A percentile compares a stretch with the other conserved stretches of the same genome.
phyloP scores from a whole-genome alignment of 2,888 invertebrate species.

The Lordiphosa fenestrarum region DNA sequence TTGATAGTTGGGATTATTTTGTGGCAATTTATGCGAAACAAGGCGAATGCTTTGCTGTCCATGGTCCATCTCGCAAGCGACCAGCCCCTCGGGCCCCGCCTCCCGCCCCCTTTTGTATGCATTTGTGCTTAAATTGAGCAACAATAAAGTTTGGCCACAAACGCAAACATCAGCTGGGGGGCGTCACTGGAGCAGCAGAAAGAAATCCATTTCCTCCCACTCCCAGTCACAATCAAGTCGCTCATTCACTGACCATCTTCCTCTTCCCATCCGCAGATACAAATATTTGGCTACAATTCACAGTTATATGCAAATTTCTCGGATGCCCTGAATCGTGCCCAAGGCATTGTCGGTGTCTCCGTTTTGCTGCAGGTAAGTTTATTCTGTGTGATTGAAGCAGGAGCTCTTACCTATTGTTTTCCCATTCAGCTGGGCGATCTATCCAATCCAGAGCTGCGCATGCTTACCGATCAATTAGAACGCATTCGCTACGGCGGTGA shows the following conservation, averaged over 20 bases:
- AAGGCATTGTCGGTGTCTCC: conserved; percentile 97
- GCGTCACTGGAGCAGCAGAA: neutral
- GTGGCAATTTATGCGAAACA: conserved; percentile 69
- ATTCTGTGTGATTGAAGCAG: no score
- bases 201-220: neutral
- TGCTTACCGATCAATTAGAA: conserved; percentile 94
- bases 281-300: conserved; percentile 98
- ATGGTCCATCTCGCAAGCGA: conserved; percentile 8
- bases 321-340: conserved; percentile 95
- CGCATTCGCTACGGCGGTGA: conserved; percentile 95
- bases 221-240: neutral
- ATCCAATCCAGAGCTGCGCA: conserved; percentile 94
- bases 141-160: conserved; percentile 57
- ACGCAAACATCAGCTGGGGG: conserved; percentile 3
- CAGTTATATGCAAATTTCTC: conserved; percentile 98
- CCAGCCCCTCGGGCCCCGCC: neutral
- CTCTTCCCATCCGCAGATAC: conserved; percentile 88
- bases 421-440: conserved; percentile 90
- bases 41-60: conserved; percentile 37
- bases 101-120: conserved; percentile 30
- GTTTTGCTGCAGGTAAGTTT: conserved; percentile 96
- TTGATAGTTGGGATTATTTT: conserved; percentile 75
- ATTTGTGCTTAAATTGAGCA: conserved; percentile 64
- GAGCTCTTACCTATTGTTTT: no score
- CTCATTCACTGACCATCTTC: neutral